phyloP scores from a whole-genome alignment of 2,797 vertebrate genomes.

The Micropoecilia bifurca region DNA sequence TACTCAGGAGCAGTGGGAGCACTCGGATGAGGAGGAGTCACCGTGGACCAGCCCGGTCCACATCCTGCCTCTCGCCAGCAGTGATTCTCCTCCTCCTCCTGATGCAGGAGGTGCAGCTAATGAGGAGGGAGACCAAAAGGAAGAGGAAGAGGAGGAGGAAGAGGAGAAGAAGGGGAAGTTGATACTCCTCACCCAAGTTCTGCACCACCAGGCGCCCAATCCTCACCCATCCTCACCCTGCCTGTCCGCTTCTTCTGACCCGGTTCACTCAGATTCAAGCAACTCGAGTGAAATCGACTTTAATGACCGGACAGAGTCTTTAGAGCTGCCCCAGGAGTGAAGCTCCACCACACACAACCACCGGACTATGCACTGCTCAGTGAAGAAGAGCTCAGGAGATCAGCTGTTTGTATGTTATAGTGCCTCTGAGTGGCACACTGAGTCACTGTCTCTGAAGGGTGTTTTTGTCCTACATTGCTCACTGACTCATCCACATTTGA shows the following conservation, averaged over 20 bases:
- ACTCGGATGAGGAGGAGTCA: conserved; percentile 53
- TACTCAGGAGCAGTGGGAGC: conserved; percentile 59
- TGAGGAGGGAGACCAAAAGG: conserved; percentile 28
- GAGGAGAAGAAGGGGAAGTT: conserved; percentile 42
- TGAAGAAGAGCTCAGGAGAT: conserved; percentile 45
- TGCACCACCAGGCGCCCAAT: conserved; percentile 71
- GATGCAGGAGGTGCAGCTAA: conserved; percentile 23
- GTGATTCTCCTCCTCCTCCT: conserved; percentile 1
- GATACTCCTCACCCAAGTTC: conserved; percentile 57
- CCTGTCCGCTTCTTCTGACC: conserved; percentile 57
- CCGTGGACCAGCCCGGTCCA: conserved; percentile 53
- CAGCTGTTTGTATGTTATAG: conserved; percentile 48
- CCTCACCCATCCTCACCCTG: conserved; percentile 69
- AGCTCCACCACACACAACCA: conserved; percentile 15
- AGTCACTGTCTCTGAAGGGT: conserved; percentile 61
- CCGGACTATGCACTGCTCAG: conserved; percentile 52
- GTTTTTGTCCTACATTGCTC: conserved; percentile 61
- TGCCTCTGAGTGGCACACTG: conserved; percentile 58
- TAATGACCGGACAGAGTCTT: conserved; percentile 54
- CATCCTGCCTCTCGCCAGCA: conserved; percentile 46
- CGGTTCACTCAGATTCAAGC: conserved; percentile 77
- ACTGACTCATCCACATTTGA: conserved; percentile 63
- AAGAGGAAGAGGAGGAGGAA: conserved; percentile 32
- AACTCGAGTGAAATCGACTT: conserved; percentile 76
- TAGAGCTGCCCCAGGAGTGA: conserved; percentile 42